Base-by-base conservation (phyloP, 2,888 invertebrate species). In the Rhamnusium bicolor region DNA sequence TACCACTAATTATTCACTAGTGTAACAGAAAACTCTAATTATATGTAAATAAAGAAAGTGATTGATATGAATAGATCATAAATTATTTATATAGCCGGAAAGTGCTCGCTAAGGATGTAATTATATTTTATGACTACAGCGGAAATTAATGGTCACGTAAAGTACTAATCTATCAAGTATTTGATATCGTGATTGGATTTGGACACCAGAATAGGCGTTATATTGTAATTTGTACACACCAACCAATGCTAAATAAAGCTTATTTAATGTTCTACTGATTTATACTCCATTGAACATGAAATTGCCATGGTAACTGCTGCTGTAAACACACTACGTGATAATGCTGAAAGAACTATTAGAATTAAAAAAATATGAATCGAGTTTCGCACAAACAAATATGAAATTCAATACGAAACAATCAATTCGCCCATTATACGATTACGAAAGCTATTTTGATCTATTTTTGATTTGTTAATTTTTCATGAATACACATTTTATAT, bases 141-240 rank as follows among this genome's bases (percentile, higher is more conserved):
- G 69, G 74, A 74, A 70, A 73, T 69, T 71, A 71, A 68, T 56
- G 76, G 73, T 74, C 79, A 79, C 78, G 79, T 76, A 68, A 78
- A 74, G 69, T 71, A 69, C 66, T 67, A 78, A 77, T 79, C 74
- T 73, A 75, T 79, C 78, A 78, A 78, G 71, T 72, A 63, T 75
- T 73, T 69, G 69, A 70, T 79, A 72, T 63, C 69, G 69, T 70
- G 74, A 74, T 74, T 76, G 76, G 73, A 73, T 76, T 74, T 71
- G 76, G 56, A 67, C 60, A 60, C 46, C 63, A 16, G 72, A 72
- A 65, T 63, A 69, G 69, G 68, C 69, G 60, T 70, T 54, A 66
- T 32, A 49, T 47, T 69, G 47, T 67, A 69, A 68, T 72, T 73
- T 65, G 63, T 72, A 62, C 65, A 49, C 66, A 29, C 49, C 21